Percentiles rank a stretch among this genome's conserved stretches.
phyloP scores from a whole-genome alignment of 2,888 invertebrate genomes.

The Piscicola geometra region DNA sequence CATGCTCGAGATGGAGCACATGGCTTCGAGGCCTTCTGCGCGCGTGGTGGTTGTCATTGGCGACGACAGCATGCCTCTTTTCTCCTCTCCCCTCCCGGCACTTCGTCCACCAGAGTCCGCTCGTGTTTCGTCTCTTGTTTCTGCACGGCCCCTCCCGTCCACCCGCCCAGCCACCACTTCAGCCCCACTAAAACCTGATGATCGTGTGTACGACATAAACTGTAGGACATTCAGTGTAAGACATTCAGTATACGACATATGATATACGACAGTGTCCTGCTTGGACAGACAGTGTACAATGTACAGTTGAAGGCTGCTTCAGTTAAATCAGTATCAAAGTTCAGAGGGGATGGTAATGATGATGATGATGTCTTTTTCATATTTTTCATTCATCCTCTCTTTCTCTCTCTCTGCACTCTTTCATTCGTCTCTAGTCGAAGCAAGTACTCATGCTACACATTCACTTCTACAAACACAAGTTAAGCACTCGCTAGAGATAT shows the following conservation, averaged over 20 bases:
- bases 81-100: not conserved
- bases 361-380: not conserved
- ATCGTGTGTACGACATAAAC: no score
- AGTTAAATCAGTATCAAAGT: no score
- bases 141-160: slow-evolving; percentile 36
- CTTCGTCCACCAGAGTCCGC: slow-evolving; percentile 59
- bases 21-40: slow-evolving; percentile 86
- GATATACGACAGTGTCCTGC: no score
- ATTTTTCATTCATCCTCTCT: not conserved
- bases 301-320: no score
- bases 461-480: no score
- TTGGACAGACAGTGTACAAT: no score
- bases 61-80: not conserved
- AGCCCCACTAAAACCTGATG: not conserved
- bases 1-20: slow-evolving; percentile 89
- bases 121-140: slow-evolving; percentile 56
- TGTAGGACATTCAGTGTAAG: no score
- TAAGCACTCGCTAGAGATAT: no score
- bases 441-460: no score
- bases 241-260: no score
- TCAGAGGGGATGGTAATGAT: no score
- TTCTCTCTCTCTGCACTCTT: not conserved
- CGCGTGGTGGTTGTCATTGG: slow-evolving; percentile 67
- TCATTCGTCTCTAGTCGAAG: no score
- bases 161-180: slow-evolving; percentile 30